These are phyloP conservation scores for Sus scrofa DNA, from an alignment of 2,113 vertebrate genomes.

Conservation along the genomic window T2T-Sscrofa CM000824.6:173819501-173820000, in stretches of 20 bases:
- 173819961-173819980: neutral
- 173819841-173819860: neutral
- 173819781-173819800: neutral
- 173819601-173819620: slow-evolving; percentile 44
- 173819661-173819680: slow-evolving; percentile 6
- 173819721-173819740: neutral
- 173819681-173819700: neutral
- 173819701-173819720: neutral
- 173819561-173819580: slow-evolving; percentile 23
- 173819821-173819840: neutral
- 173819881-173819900: neutral
- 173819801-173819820: slow-evolving; percentile 40
- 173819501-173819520: slow-evolving; percentile 42
- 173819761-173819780: neutral
- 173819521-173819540: neutral
- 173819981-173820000: neutral
- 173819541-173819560: slow-evolving; percentile 43
- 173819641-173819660: neutral
- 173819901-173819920: neutral
- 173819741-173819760: neutral
- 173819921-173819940: neutral
- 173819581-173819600: slow-evolving; percentile 59
- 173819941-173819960: neutral
- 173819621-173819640: neutral
- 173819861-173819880: neutral